These are phyloP conservation scores for Morinoia aosen DNA, from an alignment of 2,888 invertebrate genomes.

Conservation along the genomic window DNA sequence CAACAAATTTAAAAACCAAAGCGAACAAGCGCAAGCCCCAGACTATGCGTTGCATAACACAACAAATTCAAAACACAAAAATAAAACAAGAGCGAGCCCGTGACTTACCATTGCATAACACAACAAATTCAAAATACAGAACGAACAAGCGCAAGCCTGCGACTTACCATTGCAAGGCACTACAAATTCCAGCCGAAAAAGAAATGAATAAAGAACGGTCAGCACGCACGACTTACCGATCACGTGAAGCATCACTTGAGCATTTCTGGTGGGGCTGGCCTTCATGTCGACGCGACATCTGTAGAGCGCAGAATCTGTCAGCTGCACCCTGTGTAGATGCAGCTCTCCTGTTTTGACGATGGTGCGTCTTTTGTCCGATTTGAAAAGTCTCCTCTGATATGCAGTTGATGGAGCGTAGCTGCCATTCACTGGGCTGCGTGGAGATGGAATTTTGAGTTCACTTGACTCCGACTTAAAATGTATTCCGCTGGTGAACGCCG, in stretches of 20 bases:
- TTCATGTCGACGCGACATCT: constrained; percentile 61
- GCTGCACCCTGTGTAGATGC: constrained; percentile 55
- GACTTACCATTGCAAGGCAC: too few species aligned
- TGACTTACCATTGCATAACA: neutral
- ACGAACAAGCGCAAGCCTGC: neutral
- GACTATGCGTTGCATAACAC: too few species aligned
- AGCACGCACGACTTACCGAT: constrained; percentile 57
- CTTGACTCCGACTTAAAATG: neutral
- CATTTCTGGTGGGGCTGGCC: constrained; percentile 60
- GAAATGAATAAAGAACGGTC: too few species aligned
- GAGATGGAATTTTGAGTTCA: neutral
- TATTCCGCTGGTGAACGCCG: neutral
- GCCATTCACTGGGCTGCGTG: neutral
- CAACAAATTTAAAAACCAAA: too few species aligned
- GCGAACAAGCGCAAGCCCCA: too few species aligned
- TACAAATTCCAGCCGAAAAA: too few species aligned
- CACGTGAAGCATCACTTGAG: constrained; percentile 60
- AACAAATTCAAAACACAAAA: too few species aligned
- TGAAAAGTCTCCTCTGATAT: constrained; percentile 7
- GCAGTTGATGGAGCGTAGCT: constrained; percentile 18
- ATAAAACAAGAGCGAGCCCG: too few species aligned
- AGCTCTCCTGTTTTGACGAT: constrained; percentile 52
- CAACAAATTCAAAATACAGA: neutral
- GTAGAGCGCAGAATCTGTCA: constrained; percentile 60
- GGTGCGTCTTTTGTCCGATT: neutral